Percentiles rank a stretch among this genome's conserved stretches.
These are phyloP conservation scores for Andrena flavipes DNA, from an alignment of 2,888 invertebrate species.

Conservation along the genomic window DNA sequence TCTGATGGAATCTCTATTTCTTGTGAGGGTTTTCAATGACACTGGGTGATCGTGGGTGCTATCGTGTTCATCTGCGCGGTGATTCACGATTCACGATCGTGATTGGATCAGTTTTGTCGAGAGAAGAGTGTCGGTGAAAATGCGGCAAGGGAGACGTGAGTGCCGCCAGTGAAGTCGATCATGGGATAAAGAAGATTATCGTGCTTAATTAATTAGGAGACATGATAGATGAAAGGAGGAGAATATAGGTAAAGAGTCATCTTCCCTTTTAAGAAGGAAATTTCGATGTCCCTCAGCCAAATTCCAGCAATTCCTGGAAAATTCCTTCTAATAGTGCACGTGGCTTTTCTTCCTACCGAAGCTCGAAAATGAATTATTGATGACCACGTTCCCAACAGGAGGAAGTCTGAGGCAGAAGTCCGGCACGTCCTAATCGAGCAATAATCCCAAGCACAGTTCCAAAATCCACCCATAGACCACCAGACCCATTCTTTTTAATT, in stretches of 20 bases:
- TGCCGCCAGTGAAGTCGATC: slow-evolving; percentile 3
- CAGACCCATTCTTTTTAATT: background rate
- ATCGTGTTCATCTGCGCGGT: background rate
- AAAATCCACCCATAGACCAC: background rate
- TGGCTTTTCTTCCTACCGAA: background rate
- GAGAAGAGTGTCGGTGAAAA: background rate
- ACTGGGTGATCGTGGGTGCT: slow-evolving; percentile 1
- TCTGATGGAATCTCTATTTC: background rate
- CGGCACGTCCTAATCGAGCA: background rate
- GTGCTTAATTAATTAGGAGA: background rate
- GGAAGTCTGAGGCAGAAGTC: background rate
- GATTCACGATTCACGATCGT: background rate
- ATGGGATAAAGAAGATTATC: background rate
- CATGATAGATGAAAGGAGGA: background rate
- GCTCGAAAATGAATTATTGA: background rate
- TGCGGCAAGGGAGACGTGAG: background rate
- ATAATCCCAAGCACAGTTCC: background rate
- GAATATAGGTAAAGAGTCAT: slow-evolving; percentile 25
- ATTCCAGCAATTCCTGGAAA: background rate
- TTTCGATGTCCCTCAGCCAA: slow-evolving; percentile 2
- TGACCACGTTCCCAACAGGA: background rate
- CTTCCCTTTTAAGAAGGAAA: background rate
- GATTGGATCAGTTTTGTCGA: slow-evolving; percentile 1
- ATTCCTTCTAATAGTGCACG: background rate
- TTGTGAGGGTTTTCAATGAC: background rate